Base-by-base conservation (phyloP, 1,140 invertebrate genomes). In the Atta texana region DNA sequence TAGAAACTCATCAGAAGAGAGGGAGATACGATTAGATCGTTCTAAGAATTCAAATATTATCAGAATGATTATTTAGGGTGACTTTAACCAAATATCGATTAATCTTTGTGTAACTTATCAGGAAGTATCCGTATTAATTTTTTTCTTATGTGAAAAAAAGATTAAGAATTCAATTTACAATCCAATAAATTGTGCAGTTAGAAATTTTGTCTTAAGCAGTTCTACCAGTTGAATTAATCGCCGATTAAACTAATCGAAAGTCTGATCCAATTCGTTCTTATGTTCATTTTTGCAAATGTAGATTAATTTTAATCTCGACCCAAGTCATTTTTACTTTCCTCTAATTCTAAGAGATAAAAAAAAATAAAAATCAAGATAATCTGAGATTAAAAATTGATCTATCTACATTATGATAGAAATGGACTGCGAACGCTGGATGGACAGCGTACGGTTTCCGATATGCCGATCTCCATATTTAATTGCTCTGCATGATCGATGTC, bases 401-500 rank as follows among this genome's bases (percentile, higher is more conserved):
- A 44, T 7, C 39, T 44, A 44, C 39, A 44, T 12, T 34, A 6
- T 10, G 39, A 8, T 44, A 44, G 8, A 44, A 44, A 12, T 44
- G 8, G 49, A 51, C 49, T 51, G 49, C 14, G 14, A 12, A 44
- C 39, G 49, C 14, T 16, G 49, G 24, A 24, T 24, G 24, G 24
- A 24, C 49, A 6, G 49, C 3, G 10, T 21, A 24, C 44, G 69
- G 16, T 12, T 71, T 10, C 12, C 28, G 44, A 68, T 24, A 55
- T 68, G 31, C n/a, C 18, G 31, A 81, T 44, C 44, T n/a, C 31
- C 28, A 10, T 21, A n/a, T 61, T 49, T 84, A 84, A 84, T 84
- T 84, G 31, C 55, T 28, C 10, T 14, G 18, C n/a, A 21, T 51
- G 24, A 84, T 82, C 39, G 53, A 55, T 55, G 39, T 74, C 80